Conservation (phyloP, 2,113 vertebrate species). For the Tenebrosternarchus preto region DNA sequence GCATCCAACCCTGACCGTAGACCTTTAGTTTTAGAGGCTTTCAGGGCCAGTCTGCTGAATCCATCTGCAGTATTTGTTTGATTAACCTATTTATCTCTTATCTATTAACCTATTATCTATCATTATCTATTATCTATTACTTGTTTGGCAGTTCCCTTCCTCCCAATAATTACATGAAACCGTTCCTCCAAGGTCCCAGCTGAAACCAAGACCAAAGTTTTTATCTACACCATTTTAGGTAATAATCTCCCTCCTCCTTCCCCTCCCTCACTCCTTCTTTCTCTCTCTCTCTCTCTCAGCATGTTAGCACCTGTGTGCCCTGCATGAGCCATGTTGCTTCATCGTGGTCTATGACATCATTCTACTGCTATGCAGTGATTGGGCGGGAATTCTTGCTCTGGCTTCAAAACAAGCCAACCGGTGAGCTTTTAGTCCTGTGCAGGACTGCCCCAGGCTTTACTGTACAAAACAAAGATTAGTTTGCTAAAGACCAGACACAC, state of each 20-base stretch:
- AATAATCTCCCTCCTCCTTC: too few relatives aligned
- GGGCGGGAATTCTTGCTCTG: slow-evolving; percentile 31
- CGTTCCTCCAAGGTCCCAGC: too few relatives aligned
- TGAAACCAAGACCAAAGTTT: neutral
- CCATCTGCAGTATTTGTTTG: too few relatives aligned
- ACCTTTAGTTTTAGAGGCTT: too few relatives aligned
- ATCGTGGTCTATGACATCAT: slow-evolving; percentile 63
- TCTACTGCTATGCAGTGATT: slow-evolving; percentile 45
- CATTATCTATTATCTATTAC: too few relatives aligned
- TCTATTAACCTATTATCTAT: too few relatives aligned
- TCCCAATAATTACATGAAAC: too few relatives aligned
- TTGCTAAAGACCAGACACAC: slow-evolving; percentile 36
- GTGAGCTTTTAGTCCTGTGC: slow-evolving; percentile 29
- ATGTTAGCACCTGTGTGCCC: slow-evolving; percentile 58
- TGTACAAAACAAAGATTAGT: slow-evolving; percentile 12
- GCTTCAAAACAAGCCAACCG: slow-evolving; percentile 56
- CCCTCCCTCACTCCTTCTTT: too few relatives aligned
- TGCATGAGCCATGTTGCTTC: slow-evolving; percentile 44
- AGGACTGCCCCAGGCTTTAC: slow-evolving; percentile 6
- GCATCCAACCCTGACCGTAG: too few relatives aligned
- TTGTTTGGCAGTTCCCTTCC: too few relatives aligned
- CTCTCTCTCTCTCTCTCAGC: slow-evolving; percentile 19
- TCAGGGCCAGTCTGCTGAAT: too few relatives aligned
- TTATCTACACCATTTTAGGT: neutral
- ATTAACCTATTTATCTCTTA: too few relatives aligned